Conservation (phyloP, 92 coral and sea anemone species). For the Desmophyllum pertusum region DNA sequence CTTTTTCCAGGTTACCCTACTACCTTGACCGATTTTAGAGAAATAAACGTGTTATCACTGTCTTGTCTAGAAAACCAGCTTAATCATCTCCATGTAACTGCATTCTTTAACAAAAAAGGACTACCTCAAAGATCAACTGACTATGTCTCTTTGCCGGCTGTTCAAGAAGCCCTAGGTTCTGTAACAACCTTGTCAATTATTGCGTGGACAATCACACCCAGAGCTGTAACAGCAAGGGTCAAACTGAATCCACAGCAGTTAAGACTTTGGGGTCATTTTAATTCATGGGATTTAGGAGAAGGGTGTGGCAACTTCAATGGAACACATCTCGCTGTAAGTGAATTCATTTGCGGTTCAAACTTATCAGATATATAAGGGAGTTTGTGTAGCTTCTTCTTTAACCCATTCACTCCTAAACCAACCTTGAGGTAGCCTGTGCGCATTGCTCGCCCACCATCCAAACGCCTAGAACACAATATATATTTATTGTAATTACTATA, state of each 20-base stretch:
- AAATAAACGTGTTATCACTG: slow-evolving; percentile 6
- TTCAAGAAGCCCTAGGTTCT: slow-evolving; percentile 45
- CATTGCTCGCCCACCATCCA: too few species aligned
- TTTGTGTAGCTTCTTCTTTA: background rate
- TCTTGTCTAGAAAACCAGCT: slow-evolving; percentile 8
- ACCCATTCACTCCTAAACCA: too few species aligned
- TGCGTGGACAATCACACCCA: slow-evolving; percentile 54
- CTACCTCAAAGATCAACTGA: slow-evolving; percentile 3
- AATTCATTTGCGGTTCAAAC: background rate
- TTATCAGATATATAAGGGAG: background rate
- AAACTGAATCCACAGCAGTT: slow-evolving; percentile 39
- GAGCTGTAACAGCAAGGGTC: slow-evolving; percentile 58
- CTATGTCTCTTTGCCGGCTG: slow-evolving; percentile 30
- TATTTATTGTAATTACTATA: too few species aligned
- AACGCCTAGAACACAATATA: too few species aligned
- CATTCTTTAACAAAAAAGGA: slow-evolving; percentile 39
- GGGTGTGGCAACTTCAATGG: background rate
- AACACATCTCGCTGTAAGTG: background rate
- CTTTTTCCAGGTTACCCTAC: slow-evolving; percentile 1
- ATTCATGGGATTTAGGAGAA: background rate
- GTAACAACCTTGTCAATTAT: slow-evolving; percentile 30
- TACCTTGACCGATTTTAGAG: background rate
- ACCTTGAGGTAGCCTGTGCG: too few species aligned
- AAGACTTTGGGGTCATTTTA: slow-evolving; percentile 29
- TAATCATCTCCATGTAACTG: slow-evolving; percentile 37